Percentiles rank a stretch among this genome's conserved stretches.
Evolutionary conservation across 2,797 vertebrate species (phyloP).

Genomic region (Acestrorhynchus altus): DNA sequence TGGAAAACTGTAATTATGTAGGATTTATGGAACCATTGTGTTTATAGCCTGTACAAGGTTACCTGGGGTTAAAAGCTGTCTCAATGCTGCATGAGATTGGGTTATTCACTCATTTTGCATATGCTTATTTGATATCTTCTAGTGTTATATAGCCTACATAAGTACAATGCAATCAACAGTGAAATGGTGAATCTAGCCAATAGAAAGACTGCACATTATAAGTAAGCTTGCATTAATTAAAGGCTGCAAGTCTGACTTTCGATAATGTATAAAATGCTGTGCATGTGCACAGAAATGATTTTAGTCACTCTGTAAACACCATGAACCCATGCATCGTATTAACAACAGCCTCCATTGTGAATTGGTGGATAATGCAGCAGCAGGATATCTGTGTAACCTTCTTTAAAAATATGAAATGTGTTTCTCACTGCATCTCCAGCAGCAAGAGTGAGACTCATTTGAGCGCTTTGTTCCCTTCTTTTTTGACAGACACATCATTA

Average conservation of each 20-base stretch:
- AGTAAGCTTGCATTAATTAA: conserved; percentile 22
- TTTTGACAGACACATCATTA: conserved; percentile 40
- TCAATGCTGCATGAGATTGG: background rate
- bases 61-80: background rate
- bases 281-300: background rate
- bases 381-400: background rate
- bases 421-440: background rate
- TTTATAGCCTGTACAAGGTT: background rate
- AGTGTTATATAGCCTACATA: background rate
- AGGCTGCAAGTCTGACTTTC: conserved; percentile 6
- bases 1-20: too few relatives aligned
- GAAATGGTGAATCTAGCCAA: background rate
- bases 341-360: background rate
- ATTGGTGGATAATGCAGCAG: conserved; percentile 8
- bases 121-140: background rate
- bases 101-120: background rate
- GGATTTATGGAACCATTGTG: background rate
- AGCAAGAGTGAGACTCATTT: conserved; percentile 4
- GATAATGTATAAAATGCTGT: background rate
- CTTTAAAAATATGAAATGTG: background rate
- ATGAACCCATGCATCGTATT: background rate
- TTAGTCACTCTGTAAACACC: background rate
- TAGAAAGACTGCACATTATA: background rate
- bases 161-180: background rate
- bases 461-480: background rate